These are phyloP conservation scores for Molossus molossus DNA, from an alignment of 2,797 vertebrate species.

Conservation along the genomic window DNA sequence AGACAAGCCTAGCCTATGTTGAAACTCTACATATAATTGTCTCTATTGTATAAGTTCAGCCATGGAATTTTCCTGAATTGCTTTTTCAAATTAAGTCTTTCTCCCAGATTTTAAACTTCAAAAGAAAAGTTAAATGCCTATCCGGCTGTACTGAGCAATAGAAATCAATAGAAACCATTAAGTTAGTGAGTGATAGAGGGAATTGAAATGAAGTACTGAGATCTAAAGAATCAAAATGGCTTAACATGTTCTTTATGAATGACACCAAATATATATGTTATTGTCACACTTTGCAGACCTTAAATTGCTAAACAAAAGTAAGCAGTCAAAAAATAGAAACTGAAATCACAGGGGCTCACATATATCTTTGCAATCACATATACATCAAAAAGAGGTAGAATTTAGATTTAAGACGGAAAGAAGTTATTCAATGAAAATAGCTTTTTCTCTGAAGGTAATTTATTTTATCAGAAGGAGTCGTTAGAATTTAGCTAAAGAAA, in stretches of 20 bases:
- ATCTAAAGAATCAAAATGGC: neutral
- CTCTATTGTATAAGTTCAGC: neutral
- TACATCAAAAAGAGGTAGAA: neutral
- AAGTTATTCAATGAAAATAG: neutral
- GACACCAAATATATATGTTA: neutral
- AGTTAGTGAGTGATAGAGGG: neutral
- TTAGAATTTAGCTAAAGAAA: neutral
- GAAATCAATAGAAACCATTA: neutral
- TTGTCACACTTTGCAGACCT: neutral
- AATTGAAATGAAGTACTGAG: neutral
- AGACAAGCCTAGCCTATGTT: neutral
- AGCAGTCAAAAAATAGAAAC: neutral
- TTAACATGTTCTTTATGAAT: neutral
- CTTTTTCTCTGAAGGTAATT: neutral
- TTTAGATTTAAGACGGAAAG: neutral
- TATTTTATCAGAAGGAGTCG: neutral
- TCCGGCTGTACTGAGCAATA: neutral
- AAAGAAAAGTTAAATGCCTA: neutral
- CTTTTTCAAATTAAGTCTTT: neutral
- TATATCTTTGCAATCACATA: neutral
- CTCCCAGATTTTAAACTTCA: constrained; percentile 4
- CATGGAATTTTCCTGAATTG: neutral
- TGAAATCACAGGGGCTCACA: neutral
- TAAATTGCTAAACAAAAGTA: neutral
- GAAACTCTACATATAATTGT: neutral